These are phyloP conservation scores for Trichacis sp. DNA, from an alignment of 2,888 invertebrate genomes.

Conservation along the genomic window DNA sequence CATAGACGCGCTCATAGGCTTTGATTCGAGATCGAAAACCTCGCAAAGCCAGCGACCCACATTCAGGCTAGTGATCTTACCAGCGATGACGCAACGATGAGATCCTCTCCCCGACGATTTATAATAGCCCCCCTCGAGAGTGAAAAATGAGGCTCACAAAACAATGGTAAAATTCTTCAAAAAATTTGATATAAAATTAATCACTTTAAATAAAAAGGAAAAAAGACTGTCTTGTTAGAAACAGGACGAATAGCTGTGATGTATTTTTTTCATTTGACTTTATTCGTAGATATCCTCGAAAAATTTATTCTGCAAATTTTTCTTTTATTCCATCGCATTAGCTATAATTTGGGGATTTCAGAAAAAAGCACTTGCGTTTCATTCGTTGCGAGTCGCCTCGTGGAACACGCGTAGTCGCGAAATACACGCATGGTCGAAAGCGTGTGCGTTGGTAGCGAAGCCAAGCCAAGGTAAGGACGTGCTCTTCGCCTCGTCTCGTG, in stretches of 20 bases:
- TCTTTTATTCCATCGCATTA: no score
- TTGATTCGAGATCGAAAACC: constrained; percentile 49
- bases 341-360: neutral
- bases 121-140: constrained; percentile 35
- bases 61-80: constrained; percentile 61
- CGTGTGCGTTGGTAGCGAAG: constrained; percentile 35
- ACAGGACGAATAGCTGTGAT: no score
- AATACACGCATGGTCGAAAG: constrained; percentile 37
- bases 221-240: no score
- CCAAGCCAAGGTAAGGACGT: constrained; percentile 47
- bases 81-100: constrained; percentile 60
- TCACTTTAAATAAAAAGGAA: neutral
- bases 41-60: constrained; percentile 59
- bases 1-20: constrained; percentile 20
- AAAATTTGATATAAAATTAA: constrained; percentile 1
- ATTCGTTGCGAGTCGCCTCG: constrained; percentile 17
- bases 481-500: constrained; percentile 45
- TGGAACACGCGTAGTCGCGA: constrained; percentile 27
- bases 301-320: no score
- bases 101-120: constrained; percentile 40
- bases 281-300: no score
- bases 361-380: constrained; percentile 5
- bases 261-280: no score
- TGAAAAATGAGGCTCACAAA: constrained; percentile 36
- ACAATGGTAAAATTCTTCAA: constrained; percentile 26